These are phyloP conservation scores for Acanthurus lineatus DNA, from an alignment of 2,797 vertebrate species.

Conservation along the genomic window DNA sequence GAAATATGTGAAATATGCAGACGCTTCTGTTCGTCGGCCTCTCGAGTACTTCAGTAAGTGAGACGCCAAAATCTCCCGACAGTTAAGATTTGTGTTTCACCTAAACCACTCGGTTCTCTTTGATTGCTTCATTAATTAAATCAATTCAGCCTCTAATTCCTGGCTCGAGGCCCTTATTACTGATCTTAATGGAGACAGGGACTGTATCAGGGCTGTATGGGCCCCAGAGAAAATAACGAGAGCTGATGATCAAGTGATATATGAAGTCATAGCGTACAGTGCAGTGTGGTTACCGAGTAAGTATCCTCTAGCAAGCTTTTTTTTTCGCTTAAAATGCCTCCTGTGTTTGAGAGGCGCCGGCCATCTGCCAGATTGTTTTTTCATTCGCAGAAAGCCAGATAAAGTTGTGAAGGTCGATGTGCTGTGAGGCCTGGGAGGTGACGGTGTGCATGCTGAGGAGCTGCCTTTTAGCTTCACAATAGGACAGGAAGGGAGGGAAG, in stretches of 20 bases:
- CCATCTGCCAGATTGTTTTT: conserved; percentile 72
- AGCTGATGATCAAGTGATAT: conserved; percentile 32
- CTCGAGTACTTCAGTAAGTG: conserved; percentile 11
- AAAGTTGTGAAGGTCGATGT: conserved; percentile 77
- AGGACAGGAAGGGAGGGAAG: conserved; percentile 26
- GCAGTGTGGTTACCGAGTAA: conserved; percentile 2
- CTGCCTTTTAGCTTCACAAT: conserved; percentile 55
- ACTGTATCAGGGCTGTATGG: background rate
- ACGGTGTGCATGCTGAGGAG: conserved; percentile 70
- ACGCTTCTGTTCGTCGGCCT: conserved; percentile 11
- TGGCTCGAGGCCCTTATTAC: conserved; percentile 37
- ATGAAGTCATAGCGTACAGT: conserved; percentile 16
- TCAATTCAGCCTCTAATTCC: conserved; percentile 49
- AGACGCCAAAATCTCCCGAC: conserved; percentile 29
- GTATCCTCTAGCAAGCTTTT: conserved; percentile 11
- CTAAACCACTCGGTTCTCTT: conserved; percentile 43
- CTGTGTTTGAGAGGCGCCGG: conserved; percentile 33
- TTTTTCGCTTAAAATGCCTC: conserved; percentile 52
- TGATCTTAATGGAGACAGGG: conserved; percentile 48
- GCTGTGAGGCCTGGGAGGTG: conserved; percentile 51
- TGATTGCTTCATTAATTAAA: conserved; percentile 64
- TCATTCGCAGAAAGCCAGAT: conserved; percentile 58
- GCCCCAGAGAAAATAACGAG: conserved; percentile 8
- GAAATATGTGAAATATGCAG: conserved; percentile 48
- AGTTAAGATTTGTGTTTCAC: conserved; percentile 46